Conservation (phyloP, 2,888 invertebrate genomes). For the Lycia hirtaria region DNA sequence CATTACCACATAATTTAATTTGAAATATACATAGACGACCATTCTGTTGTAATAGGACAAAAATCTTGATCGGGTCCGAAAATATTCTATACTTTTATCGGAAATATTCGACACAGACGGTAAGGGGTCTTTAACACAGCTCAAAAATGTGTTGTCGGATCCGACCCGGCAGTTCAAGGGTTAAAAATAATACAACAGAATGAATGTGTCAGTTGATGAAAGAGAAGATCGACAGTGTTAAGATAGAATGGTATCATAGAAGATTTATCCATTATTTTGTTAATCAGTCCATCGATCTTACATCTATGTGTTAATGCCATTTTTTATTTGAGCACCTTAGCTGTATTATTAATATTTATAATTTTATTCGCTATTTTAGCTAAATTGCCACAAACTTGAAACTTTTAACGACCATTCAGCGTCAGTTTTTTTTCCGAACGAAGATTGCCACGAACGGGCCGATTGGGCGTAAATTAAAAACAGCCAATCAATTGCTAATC, state of each 20-base stretch:
- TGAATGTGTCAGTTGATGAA: background rate
- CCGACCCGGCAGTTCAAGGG: too few species aligned
- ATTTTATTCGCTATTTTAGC: background rate
- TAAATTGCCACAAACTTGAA: background rate
- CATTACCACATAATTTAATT: background rate
- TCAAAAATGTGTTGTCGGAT: too few species aligned
- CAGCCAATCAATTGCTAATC: too few species aligned
- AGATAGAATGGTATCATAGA: conserved; percentile 13
- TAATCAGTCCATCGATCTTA: conserved; percentile 32
- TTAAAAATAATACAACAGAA: too few species aligned
- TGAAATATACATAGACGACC: background rate
- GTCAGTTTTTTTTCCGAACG: too few species aligned
- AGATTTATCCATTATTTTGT: conserved; percentile 20
- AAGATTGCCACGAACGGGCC: too few species aligned
- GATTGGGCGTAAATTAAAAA: too few species aligned
- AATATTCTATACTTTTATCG: too few species aligned
- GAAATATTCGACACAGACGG: too few species aligned
- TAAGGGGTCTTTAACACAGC: too few species aligned
- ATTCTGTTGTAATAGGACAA: background rate
- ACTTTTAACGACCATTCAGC: background rate
- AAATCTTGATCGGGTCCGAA: too few species aligned
- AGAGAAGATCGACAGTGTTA: conserved; percentile 27
- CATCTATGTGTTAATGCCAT: conserved; percentile 19
- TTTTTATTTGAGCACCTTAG: conserved; percentile 16
- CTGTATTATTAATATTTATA: background rate